A percentile compares a stretch with the other conserved stretches of the same genome.
These are phyloP conservation scores for Sesamia inferens DNA, from an alignment of 2,888 invertebrate genomes.

Conservation along the genomic window DNA sequence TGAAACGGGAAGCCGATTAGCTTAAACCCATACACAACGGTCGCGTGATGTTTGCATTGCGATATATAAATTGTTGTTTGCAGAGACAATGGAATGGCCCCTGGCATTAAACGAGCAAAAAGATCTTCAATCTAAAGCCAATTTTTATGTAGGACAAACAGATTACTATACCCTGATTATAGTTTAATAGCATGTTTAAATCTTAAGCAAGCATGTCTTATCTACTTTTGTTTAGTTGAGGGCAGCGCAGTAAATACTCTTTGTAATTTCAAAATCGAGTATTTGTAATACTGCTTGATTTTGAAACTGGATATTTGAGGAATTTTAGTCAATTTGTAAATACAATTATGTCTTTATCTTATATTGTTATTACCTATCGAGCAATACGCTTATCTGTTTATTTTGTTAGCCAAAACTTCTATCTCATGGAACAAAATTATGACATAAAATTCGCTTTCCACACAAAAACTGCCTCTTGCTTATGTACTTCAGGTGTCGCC, in stretches of 20 bases:
- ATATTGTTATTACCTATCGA: slow-evolving; percentile 6
- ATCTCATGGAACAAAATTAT: not conserved
- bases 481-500: not conserved
- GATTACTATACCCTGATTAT: slow-evolving; percentile 66
- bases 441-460: not conserved
- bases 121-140: slow-evolving; percentile 71
- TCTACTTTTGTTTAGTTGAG: slow-evolving; percentile 42
- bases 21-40: slow-evolving; percentile 69
- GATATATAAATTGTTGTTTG: slow-evolving; percentile 76
- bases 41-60: slow-evolving; percentile 76
- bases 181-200: slow-evolving; percentile 65
- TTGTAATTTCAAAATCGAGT: slow-evolving; percentile 1
- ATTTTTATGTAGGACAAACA: slow-evolving; percentile 76
- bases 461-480: not conserved
- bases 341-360: slow-evolving; percentile 26
- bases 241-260: slow-evolving; percentile 22
- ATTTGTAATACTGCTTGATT: slow-evolving; percentile 5
- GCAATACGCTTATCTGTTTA: slow-evolving; percentile 1
- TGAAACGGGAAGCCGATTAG: slow-evolving; percentile 81
- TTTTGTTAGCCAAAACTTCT: not conserved
- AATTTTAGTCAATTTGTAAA: slow-evolving; percentile 21
- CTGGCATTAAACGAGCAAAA: slow-evolving; percentile 71
- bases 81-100: slow-evolving; percentile 77
- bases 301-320: slow-evolving; percentile 21
- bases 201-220: slow-evolving; percentile 64